Conservation (phyloP, 2,888 invertebrate species). For the Acanthacorydalis orientalis region DNA sequence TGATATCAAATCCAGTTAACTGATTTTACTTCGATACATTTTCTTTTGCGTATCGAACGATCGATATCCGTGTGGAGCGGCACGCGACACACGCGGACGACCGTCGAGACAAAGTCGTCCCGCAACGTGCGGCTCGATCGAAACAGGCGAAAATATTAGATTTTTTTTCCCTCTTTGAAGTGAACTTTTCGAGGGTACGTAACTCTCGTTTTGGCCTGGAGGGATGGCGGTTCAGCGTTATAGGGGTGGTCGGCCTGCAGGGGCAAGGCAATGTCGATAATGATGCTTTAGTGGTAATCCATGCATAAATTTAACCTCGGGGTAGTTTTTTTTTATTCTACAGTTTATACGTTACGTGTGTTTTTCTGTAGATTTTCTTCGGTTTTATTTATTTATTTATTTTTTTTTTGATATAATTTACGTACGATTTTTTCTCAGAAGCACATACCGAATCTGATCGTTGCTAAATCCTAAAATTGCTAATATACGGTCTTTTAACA, state of each 20-base stretch:
- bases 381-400: no score
- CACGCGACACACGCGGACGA: background rate
- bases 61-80: background rate
- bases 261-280: conserved; percentile 18
- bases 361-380: no score
- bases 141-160: background rate
- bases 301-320: conserved; percentile 17
- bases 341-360: background rate
- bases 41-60: background rate
- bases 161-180: background rate
- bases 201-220: background rate
- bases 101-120: background rate
- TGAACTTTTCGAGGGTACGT: background rate
- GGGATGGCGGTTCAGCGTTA: background rate
- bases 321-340: conserved; percentile 1
- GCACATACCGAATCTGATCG: no score
- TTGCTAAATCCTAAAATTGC: no score
- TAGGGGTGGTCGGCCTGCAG: conserved; percentile 6
- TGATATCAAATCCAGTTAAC: conserved; percentile 22
- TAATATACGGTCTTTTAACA: no score
- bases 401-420: no score
- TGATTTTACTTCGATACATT: conserved; percentile 14
- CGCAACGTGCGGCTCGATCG: background rate
- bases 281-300: conserved; percentile 25
- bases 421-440: no score